phyloP scores from a whole-genome alignment of 2,797 vertebrate species.

The Anguilla marmorata region DNA sequence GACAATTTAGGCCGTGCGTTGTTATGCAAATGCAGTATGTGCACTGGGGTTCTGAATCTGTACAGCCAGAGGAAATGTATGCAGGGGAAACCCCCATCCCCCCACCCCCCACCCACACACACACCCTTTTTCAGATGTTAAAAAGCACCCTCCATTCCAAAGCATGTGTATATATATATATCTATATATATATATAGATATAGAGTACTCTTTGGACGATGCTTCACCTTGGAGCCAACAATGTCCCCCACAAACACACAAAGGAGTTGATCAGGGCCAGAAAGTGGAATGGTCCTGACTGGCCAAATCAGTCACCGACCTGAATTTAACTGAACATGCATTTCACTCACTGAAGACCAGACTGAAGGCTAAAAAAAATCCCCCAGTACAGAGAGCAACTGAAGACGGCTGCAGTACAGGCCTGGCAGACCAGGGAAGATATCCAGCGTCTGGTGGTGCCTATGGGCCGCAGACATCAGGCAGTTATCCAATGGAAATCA shows the following conservation, averaged over 20 bases:
- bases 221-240: too few relatives aligned
- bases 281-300: too few relatives aligned
- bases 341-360: neutral
- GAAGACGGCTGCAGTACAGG: neutral
- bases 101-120: neutral
- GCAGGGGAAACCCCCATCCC: neutral
- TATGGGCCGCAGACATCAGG: neutral
- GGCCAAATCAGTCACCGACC: too few relatives aligned
- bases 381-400: too few relatives aligned
- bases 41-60: neutral
- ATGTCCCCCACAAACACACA: too few relatives aligned
- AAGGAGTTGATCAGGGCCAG: too few relatives aligned
- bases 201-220: too few relatives aligned
- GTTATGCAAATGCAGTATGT: slow-evolving; percentile 7
- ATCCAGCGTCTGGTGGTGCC: neutral
- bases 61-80: neutral
- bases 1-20: neutral
- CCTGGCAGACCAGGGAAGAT: slow-evolving; percentile 3
- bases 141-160: neutral
- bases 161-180: neutral
- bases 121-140: too few relatives aligned
- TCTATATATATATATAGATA: too few relatives aligned
- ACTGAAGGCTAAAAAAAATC: too few relatives aligned
- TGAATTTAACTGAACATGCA: neutral
- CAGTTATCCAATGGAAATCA: neutral